Percentiles rank a stretch among this genome's conserved stretches.
Evolutionary conservation across 2,113 vertebrate genomes (phyloP).

Genomic region (Panthera tigris): DNA sequence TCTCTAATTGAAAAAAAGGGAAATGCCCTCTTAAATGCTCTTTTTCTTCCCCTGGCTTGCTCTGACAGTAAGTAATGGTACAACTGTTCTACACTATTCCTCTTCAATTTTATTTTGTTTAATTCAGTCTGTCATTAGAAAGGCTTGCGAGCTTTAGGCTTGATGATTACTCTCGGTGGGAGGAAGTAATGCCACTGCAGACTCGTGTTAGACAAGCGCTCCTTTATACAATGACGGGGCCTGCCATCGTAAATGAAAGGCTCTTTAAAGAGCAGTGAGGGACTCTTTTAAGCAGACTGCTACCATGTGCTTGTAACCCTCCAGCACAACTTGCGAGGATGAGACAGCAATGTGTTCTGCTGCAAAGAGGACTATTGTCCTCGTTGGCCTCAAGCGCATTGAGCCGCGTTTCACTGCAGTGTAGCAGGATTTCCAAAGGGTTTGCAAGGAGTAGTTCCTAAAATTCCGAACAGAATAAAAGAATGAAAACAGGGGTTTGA

Average conservation of each 20-base stretch:
- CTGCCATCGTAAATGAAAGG: conserved; percentile 80
- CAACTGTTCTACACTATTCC: conserved; percentile 67
- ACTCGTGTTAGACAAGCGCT: conserved; percentile 79
- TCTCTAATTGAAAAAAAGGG: conserved; percentile 57
- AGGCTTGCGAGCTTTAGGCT: conserved; percentile 65
- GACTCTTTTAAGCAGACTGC: conserved; percentile 78
- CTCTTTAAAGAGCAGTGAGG: conserved; percentile 82
- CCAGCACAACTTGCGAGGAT: conserved; percentile 77
- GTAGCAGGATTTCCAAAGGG: conserved; percentile 64
- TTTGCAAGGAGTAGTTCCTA: conserved; percentile 61
- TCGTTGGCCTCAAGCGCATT: conserved; percentile 72
- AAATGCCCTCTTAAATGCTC: conserved; percentile 48
- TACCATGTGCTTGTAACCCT: conserved; percentile 80
- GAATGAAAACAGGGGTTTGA: conserved; percentile 38
- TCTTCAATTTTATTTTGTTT: conserved; percentile 74
- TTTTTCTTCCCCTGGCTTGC: conserved; percentile 32
- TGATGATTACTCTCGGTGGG: conserved; percentile 59
- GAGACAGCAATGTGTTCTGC: conserved; percentile 78
- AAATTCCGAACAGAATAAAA: conserved; percentile 70
- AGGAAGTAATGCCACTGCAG: conserved; percentile 62
- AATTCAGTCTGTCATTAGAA: conserved; percentile 74
- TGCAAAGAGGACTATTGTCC: conserved; percentile 84
- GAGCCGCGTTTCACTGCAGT: conserved; percentile 55
- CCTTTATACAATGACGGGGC: conserved; percentile 78
- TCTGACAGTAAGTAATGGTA: conserved; percentile 69